Base-by-base conservation (phyloP, 2,888 invertebrate species). In the Octonoba sinensis region DNA sequence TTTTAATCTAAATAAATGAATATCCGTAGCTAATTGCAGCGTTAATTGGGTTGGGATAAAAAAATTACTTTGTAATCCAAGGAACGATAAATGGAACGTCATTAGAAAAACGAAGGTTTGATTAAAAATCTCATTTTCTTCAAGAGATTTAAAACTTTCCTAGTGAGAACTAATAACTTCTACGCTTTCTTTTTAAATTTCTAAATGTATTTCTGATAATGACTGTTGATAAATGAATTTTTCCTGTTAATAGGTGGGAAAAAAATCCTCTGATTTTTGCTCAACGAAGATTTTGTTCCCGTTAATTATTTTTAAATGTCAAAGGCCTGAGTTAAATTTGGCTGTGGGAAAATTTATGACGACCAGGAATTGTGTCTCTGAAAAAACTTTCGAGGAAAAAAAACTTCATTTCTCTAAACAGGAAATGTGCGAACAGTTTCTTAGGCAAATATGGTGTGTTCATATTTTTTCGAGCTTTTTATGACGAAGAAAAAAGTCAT, bases 191-290 rank as follows among this genome's bases (percentile, higher is more conserved):
- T 27, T 27, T 27, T 27, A 27, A 15, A 22, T 22, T 16, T 44
- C 46, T 27, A 47, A 46, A 59, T 67, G 46, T 44, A 66, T 51
- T 66, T 67, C 44, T 59, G 75, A 75, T 67, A 75, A 75, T 75
- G 66, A 75, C 51, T 60, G 27, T 67, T 75, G 75, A 75, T 75
- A 75, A 75, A 75, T 75, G 75, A 75, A 49, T 75, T 67, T 60
- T 67, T 57, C 22, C 46, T 36, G 15, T 18, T 51, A n/a, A 51
- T 51, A 18, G 51, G 27, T 27, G 27, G 18, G 13, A 51, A 51
- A 51, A 51, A 18, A 51, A 51, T 51, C 16, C 16, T 49, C 18
- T n/a, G 18, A 51, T 16, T n/a, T 16, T 15, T 24, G 20, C 4
- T 13, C 22, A 24, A 66, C 20, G 51, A 51, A 49, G 24, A 51